These are phyloP conservation scores for Entomobrya proxima DNA, from an alignment of 2,888 invertebrate species.

Conservation along the genomic window DNA sequence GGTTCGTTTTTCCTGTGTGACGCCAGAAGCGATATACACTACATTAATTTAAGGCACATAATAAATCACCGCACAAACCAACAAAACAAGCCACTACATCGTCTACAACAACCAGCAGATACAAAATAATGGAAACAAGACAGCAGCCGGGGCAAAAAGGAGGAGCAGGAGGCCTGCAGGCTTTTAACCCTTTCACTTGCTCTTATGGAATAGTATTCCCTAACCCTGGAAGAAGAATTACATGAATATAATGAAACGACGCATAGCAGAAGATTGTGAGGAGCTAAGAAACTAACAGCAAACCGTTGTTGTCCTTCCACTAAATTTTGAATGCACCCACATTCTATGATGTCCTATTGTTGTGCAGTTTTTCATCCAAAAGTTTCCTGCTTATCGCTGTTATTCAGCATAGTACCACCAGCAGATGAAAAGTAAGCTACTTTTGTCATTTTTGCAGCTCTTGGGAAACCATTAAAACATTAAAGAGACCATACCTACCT, in stretches of 20 bases:
- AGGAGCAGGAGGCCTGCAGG: neutral
- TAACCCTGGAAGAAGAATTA: too few species aligned
- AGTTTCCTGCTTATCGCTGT: neutral
- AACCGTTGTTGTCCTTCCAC: neutral
- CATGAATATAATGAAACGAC: too few species aligned
- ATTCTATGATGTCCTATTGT: neutral
- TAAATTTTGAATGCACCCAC: neutral
- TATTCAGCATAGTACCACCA: too few species aligned
- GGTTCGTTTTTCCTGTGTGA: neutral
- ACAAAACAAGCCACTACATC: neutral
- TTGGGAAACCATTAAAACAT: too few species aligned
- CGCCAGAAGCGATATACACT: slow-evolving; percentile 48
- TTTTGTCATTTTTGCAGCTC: neutral
- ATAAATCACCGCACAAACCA: slow-evolving; percentile 32
- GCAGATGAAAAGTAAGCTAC: too few species aligned
- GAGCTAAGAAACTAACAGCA: too few species aligned
- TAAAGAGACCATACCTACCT: too few species aligned
- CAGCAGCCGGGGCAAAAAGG: neutral
- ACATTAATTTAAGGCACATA: slow-evolving; percentile 54
- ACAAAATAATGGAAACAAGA: neutral
- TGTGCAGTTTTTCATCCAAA: neutral
- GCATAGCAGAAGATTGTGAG: too few species aligned
- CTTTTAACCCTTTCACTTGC: neutral
- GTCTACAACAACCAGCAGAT: neutral
- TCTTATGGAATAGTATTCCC: too few species aligned